A percentile compares a stretch with the other conserved stretches of the same genome.
Conservation (phyloP, 2,113 vertebrate species). For the Diadophis punctatus region DNA sequence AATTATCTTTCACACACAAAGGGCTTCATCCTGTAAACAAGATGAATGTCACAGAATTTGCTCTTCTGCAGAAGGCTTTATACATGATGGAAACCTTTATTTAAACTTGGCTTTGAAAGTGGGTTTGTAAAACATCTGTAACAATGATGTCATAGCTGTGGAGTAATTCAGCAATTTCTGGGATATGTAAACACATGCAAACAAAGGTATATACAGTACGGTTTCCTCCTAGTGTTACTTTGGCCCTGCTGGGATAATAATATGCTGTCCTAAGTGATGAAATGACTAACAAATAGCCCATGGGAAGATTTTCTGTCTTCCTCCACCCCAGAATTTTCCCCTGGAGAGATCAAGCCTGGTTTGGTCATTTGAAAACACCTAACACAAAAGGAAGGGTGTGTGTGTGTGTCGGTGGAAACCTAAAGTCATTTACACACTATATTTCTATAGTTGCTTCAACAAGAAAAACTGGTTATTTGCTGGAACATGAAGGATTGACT, state of each 20-base stretch:
- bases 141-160: constrained; percentile 66
- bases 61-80: constrained; percentile 52
- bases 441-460: not conserved
- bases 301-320: not conserved
- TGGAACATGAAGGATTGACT: not conserved
- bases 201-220: not conserved
- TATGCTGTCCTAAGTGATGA: not conserved
- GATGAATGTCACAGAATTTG: constrained; percentile 47
- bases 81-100: constrained; percentile 57
- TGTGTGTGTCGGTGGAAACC: too few relatives aligned
- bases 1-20: constrained; percentile 55
- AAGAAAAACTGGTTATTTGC: not conserved
- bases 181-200: constrained; percentile 20
- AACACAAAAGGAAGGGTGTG: not conserved
- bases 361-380: not conserved
- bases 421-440: not conserved
- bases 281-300: not conserved
- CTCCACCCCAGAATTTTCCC: not conserved
- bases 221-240: not conserved
- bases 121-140: constrained; percentile 58
- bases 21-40: constrained; percentile 49
- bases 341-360: not conserved
- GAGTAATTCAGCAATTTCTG: constrained; percentile 41
- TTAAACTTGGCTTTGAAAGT: constrained; percentile 64
- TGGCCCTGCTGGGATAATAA: not conserved